Conservation (phyloP, 2,113 vertebrate species). For the Coreoperca whiteheadi region DNA sequence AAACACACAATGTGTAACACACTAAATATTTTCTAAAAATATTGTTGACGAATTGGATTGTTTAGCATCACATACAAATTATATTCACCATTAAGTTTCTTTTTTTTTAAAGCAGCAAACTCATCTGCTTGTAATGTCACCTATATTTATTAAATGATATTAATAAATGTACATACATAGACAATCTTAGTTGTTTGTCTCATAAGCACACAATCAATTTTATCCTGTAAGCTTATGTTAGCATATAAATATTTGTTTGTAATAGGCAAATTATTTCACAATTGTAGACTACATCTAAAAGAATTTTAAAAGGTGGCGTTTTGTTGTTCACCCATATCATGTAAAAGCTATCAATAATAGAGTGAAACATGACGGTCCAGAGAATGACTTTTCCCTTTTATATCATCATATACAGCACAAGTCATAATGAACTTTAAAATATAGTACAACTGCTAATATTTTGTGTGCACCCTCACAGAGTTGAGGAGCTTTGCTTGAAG, state of each 20-base stretch:
- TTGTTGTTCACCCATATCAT: slow-evolving; percentile 43
- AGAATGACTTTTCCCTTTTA: slow-evolving; percentile 16
- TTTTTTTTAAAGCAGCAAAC: slow-evolving; percentile 38
- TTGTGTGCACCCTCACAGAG: slow-evolving; percentile 84
- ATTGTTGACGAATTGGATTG: slow-evolving; percentile 15
- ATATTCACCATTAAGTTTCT: slow-evolving; percentile 32
- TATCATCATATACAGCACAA: slow-evolving; percentile 33
- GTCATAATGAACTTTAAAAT: slow-evolving; percentile 39
- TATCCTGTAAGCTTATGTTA: slow-evolving; percentile 55
- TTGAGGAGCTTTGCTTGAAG: slow-evolving; percentile 97
- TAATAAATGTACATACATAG: slow-evolving; percentile 53
- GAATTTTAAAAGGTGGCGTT: slow-evolving; percentile 31
- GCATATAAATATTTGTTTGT: slow-evolving; percentile 48
- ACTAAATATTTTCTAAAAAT: slow-evolving; percentile 30
- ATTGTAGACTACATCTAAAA: slow-evolving; percentile 44
- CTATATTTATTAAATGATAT: slow-evolving; percentile 49
- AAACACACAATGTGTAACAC: slow-evolving; percentile 26
- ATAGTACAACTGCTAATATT: slow-evolving; percentile 27
- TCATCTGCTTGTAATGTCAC: slow-evolving; percentile 22
- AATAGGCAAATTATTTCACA: slow-evolving; percentile 12
- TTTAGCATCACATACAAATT: slow-evolving; percentile 48
- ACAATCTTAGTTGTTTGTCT: slow-evolving; percentile 31
- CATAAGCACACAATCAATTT: slow-evolving; percentile 33
- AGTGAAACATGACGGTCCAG: slow-evolving; percentile 52
- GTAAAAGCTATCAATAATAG: slow-evolving; percentile 42